Evolutionary conservation across 2,888 invertebrate species (phyloP), one percentile per base, ranked within the genome.

Genomic region (Aradus depressus): DNA sequence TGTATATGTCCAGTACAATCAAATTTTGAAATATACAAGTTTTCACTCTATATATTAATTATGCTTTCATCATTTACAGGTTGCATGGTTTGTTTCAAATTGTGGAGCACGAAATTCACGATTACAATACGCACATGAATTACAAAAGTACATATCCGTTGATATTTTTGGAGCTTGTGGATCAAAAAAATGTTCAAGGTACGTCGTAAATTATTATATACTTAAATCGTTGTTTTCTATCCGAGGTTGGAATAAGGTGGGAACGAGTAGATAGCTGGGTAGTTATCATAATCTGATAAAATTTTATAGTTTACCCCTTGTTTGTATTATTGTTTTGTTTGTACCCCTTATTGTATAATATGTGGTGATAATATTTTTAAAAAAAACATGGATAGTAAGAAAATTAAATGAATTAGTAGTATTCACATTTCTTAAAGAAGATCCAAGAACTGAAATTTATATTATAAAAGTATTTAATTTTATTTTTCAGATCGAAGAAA

Each of bases 31-130:
- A n/a, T n/a, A n/a, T n/a, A n/a, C n/a, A 12, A 14, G 2, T 38
- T 14, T 38, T 10, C 16, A 38, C 19, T 38, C 16, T 12, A n/a
- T 14, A 14, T 14, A n/a, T 18, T 12, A 38, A 10, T 38, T 38
- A 19, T 2, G 10, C 16, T 12, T 18, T 5, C n/a, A 23, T 2
- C 14, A 3, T 43, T 51, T 58, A n/a, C 63, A 78, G 79, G 84
- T 95, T 4, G 96, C 95, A 48, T 96, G 95, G 96, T 96, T 96
- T 70, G 95, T 96, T 49, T 95, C 95, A 31, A 96, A 96, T 70
- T 96, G 96, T 66, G 89, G 87, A 57, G 92, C 95, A 3, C 77
- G 88, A 49, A 96, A 96, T 68, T 83, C 84, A 3, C 77, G 96
- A 10, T 72, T 91, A 54, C 83, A 87, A 60, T 95, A 85, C 68